Base-by-base conservation (phyloP, 2,113 vertebrate species). In the Rafetus swinhoei region DNA sequence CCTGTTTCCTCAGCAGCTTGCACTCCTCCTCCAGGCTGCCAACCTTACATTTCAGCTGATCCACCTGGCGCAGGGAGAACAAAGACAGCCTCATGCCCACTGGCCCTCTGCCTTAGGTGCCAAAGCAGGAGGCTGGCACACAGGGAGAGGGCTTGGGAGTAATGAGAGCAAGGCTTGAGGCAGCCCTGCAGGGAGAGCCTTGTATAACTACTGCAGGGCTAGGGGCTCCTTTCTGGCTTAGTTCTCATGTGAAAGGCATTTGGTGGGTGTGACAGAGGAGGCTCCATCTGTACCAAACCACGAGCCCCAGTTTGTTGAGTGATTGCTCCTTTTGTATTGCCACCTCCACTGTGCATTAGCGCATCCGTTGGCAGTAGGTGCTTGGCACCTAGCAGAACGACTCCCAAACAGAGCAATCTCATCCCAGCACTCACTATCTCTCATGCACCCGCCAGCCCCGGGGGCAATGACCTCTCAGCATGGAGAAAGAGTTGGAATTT, bases 31-130 rank as follows among this genome's bases (percentile, higher is more conserved):
- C 98, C 29, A 99, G 97, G 62, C 92, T 92, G 56, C 93, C 96
- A 90, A 99, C 95, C 93, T 98, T 99, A 95, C 98, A 98, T 88
- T 98, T 98, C 16, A 99, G 98, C 94, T 99, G 98, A 79, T 99
- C 99, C n/a, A 99, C 98, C 99, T 99, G 97, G 11, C 90, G 56
- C 4, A 35, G 84, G 54, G 50, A 18, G 80, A 59, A 79, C 35
- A 90, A 90, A 90, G 3, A 32, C 0, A 54, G 81, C 9, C 54
- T 92, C 55, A 52, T 3, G 79, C 53, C 77, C 25, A 7, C 0
- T 6, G n/a, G 45, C 45, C 18, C 15, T 85, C 90, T 87, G 89
- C 72, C 77, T 88, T 60, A 50, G 60, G 0, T 0, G 1, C 35
- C 74, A 15, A 39, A 15, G 22, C 11, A 3, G 81, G 54, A 81